Base-by-base conservation (phyloP, 2,113 vertebrate genomes). In the Sander lucioperca region DNA sequence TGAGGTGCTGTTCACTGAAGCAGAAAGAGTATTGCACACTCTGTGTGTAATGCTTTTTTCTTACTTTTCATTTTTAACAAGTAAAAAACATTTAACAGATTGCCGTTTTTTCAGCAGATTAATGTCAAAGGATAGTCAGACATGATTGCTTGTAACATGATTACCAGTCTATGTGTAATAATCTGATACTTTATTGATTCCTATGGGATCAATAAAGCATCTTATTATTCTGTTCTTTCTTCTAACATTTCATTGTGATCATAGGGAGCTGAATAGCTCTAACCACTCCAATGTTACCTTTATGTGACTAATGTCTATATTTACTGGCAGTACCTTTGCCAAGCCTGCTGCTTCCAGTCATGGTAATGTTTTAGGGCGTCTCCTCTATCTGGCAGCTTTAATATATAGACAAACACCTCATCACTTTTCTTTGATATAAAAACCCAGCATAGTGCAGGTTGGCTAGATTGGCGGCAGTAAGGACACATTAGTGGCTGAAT, bases 351-450 rank as follows among this genome's bases (percentile, higher is more conserved):
- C 45, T 23, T 76, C 27, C 68, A 25, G 5, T 65, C 72, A 36
- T 1, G 0, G 25, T 59, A 50, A 63, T 3, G 6, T 67, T 54
- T 1, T 3, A 6, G 8, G 9, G 1, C 39, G 18, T 65, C 48
- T 50, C 21, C 36, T 53, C n/a, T 45, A 7, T 62, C 75, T 45
- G 47, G 68, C 56, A 57, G 62, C 11, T 50, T 51, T 68, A 21
- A 33, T 13, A 71, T 43, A 25, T 39, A 15, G 14, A 23, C 4
- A 25, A 6, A 15, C 7, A 25, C 77, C 8, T 59, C 53, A 63
- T 82, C 53, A 10, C 13, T 68, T 51, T 69, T 45, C n/a, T 83
- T 87, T 83, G 36, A 81, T 68, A 50, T 79, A 23, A 76, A 59
- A 75, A 86, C 14, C 58, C 14, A 33, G 50, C 56, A 39, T 1